phyloP scores from a whole-genome alignment of 2,888 invertebrate species.

The Drosophila borealis region DNA sequence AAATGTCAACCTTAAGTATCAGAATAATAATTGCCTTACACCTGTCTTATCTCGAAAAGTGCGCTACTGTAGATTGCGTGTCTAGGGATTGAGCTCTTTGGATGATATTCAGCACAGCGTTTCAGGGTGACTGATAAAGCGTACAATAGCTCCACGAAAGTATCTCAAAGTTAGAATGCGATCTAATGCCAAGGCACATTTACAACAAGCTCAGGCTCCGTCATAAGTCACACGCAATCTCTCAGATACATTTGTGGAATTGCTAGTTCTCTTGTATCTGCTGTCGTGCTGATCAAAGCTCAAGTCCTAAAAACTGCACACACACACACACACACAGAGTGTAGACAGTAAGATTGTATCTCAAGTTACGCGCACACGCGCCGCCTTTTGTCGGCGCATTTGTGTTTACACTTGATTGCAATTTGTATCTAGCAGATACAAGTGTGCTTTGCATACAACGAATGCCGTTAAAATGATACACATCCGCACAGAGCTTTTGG shows the following conservation, averaged over 20 bases:
- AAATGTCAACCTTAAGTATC: constrained; percentile 9
- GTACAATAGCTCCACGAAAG: background rate
- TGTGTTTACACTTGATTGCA: constrained; percentile 73
- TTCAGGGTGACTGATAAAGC: constrained; percentile 13
- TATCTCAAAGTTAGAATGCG: constrained; percentile 4
- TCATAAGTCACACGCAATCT: constrained; percentile 21
- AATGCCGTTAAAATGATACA: constrained; percentile 53
- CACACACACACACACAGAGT: background rate
- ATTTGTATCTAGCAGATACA: constrained; percentile 66
- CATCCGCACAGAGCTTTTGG: constrained; percentile 13
- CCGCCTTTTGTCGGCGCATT: constrained; percentile 56
- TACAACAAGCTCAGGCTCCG: constrained; percentile 2
- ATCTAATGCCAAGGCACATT: constrained; percentile 26
- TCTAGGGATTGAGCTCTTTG: constrained; percentile 1
- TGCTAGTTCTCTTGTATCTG: background rate
- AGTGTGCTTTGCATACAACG: constrained; percentile 58
- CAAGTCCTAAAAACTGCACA: constrained; percentile 23
- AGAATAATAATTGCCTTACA: background rate
- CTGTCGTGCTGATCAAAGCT: background rate
- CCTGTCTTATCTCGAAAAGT: constrained; percentile 7
- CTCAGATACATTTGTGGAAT: constrained; percentile 11
- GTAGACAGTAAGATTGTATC: constrained; percentile 49
- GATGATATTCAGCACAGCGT: background rate
- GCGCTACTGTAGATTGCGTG: background rate
- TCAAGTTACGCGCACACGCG: constrained; percentile 57